phyloP scores from a whole-genome alignment of 2,888 invertebrate species.

The Oligia fasciuncula region DNA sequence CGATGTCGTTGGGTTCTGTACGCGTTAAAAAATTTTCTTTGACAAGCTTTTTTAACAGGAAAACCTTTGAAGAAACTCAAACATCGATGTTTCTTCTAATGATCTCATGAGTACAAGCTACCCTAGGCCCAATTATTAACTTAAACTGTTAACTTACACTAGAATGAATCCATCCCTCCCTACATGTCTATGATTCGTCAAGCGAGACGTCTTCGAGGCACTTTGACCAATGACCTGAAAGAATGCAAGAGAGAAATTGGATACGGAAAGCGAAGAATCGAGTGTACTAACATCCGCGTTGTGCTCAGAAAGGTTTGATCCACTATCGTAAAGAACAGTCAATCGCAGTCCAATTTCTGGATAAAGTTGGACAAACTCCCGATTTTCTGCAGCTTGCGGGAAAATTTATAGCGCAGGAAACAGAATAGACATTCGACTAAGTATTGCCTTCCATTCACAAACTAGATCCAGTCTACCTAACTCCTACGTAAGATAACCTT shows the following conservation, averaged over 20 bases:
- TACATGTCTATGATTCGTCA: conserved; percentile 12
- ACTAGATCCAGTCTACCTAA: background rate
- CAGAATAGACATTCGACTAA: background rate
- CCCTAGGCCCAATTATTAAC: background rate
- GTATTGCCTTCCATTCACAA: conserved; percentile 1
- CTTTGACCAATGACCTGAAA: conserved; percentile 46
- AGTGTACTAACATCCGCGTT: background rate
- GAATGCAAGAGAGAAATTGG: conserved; percentile 36
- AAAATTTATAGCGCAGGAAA: background rate
- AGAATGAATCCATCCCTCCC: background rate
- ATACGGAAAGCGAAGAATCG: conserved; percentile 18
- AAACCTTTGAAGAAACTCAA: background rate
- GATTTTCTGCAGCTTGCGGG: background rate
- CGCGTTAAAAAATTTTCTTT: background rate
- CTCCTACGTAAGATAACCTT: conserved; percentile 15
- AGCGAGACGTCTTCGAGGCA: conserved; percentile 22
- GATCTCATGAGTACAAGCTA: background rate
- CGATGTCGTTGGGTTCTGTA: background rate
- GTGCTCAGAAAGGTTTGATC: background rate
- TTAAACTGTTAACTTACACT: background rate
- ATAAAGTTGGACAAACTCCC: background rate
- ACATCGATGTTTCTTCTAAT: background rate
- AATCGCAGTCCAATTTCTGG: background rate
- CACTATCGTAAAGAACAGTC: background rate
- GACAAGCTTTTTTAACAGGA: background rate